phyloP scores from a whole-genome alignment of 2,797 vertebrate genomes.

The Halcyon leucocephala region DNA sequence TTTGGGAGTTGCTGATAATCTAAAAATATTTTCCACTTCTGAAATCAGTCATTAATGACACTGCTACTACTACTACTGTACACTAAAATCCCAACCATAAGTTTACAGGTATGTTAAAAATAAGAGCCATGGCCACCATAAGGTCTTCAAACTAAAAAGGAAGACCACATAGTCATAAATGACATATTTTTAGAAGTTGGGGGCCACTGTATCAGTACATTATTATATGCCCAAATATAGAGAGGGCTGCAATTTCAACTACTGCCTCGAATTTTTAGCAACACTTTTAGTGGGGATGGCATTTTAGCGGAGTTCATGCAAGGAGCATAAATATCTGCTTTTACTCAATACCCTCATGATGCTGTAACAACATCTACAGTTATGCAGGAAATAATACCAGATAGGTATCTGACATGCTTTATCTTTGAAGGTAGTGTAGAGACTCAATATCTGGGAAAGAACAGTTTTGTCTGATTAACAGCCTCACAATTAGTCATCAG shows the following conservation, averaged over 20 bases:
- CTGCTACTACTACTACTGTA: neutral
- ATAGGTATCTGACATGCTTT: neutral
- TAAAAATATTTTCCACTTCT: neutral
- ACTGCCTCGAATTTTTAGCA: neutral
- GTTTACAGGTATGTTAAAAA: neutral
- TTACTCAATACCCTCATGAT: neutral
- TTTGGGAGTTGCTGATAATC: neutral
- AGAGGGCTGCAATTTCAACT: neutral
- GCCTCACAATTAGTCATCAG: neutral
- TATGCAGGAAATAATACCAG: neutral
- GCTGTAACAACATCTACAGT: neutral
- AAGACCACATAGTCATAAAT: neutral
- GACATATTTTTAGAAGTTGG: neutral
- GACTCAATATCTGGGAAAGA: neutral
- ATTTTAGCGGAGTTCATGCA: neutral
- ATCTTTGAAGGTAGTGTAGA: neutral
- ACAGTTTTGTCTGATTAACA: neutral
- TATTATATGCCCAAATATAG: neutral
- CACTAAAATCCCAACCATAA: neutral
- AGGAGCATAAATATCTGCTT: neutral
- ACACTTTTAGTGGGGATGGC: neutral
- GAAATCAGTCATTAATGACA: neutral
- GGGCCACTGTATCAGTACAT: neutral
- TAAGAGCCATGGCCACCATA: neutral
- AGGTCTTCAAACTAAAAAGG: neutral